Evolutionary conservation across 2,113 vertebrate genomes (phyloP).

Genomic region (Rhinogobius similis): DNA sequence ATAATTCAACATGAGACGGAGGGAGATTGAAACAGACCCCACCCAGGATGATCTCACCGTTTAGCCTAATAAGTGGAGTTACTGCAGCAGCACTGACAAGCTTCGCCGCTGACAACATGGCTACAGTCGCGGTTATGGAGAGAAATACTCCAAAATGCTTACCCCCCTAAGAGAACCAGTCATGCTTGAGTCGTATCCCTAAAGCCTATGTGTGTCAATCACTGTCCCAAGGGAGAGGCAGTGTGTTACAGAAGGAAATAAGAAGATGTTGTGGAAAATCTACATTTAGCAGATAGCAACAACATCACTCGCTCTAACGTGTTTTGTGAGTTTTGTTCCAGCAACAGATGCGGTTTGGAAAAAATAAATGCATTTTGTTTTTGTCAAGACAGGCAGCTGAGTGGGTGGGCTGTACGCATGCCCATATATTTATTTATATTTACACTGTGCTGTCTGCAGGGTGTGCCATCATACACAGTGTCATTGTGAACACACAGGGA

Average conservation of each 20-base stretch:
- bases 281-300: conserved; percentile 64
- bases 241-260: conserved; percentile 64
- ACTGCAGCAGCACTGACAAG: conserved; percentile 49
- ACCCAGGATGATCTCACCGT: conserved; percentile 68
- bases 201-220: conserved; percentile 73
- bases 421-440: conserved; percentile 35
- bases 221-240: conserved; percentile 61
- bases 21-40: conserved; percentile 63
- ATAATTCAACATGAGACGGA: conserved; percentile 70
- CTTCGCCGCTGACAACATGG: conserved; percentile 49
- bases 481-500: conserved; percentile 48
- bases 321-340: conserved; percentile 60
- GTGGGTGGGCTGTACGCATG: conserved; percentile 55
- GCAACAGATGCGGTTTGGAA: conserved; percentile 65
- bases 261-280: conserved; percentile 71
- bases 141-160: conserved; percentile 64
- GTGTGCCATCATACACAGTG: conserved; percentile 55
- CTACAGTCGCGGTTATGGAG: conserved; percentile 42
- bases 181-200: conserved; percentile 67
- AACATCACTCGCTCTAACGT: conserved; percentile 60
- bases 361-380: conserved; percentile 41
- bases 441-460: conserved; percentile 53
- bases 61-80: conserved; percentile 70
- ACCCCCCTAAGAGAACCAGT: conserved; percentile 59
- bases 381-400: conserved; percentile 42